A percentile compares a stretch with the other conserved stretches of the same genome.
Conservation (phyloP, 2,888 invertebrate genomes). For the Drosophila bunnanda region DNA sequence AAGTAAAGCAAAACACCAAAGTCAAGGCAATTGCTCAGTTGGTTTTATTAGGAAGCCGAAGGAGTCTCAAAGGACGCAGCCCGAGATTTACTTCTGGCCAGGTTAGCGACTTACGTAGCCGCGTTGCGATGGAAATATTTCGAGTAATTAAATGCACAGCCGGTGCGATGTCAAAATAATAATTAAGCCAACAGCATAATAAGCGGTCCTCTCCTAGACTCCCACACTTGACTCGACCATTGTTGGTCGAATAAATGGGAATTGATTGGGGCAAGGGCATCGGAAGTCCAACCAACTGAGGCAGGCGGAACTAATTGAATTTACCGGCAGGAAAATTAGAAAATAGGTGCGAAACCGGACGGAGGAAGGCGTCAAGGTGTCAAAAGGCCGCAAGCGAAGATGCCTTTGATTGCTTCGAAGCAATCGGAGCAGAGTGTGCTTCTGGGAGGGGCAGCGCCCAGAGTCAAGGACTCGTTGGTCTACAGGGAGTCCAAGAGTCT, state of each 20-base stretch:
- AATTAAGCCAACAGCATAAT: conserved; percentile 74
- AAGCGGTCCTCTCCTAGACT: conserved; percentile 38
- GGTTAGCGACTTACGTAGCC: conserved; percentile 9
- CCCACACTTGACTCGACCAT: not conserved
- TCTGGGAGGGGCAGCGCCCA: not conserved
- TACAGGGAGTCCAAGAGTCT: not conserved
- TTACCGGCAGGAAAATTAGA: conserved; percentile 46
- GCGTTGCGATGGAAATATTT: conserved; percentile 60
- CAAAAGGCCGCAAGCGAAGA: conserved; percentile 35
- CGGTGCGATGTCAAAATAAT: conserved; percentile 69
- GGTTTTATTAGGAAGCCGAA: conserved; percentile 22
- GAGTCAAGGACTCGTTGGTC: not conserved
- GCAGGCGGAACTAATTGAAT: conserved; percentile 63
- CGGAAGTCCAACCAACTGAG: not conserved
- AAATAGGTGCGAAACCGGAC: conserved; percentile 30
- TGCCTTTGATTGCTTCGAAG: conserved; percentile 34
- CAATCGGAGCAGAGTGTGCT: not conserved
- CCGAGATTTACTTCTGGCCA: conserved; percentile 4
- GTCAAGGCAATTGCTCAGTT: conserved; percentile 42
- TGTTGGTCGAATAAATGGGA: conserved; percentile 47
- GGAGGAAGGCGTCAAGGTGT: conserved; percentile 45
- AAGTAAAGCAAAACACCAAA: conserved; percentile 29
- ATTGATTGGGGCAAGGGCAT: conserved; percentile 52
- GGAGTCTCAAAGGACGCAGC: not conserved
- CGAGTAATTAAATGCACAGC: conserved; percentile 69